These are phyloP conservation scores for Engystomops pustulosus DNA, from an alignment of 2,113 vertebrate species.

Conservation along the genomic window DNA sequence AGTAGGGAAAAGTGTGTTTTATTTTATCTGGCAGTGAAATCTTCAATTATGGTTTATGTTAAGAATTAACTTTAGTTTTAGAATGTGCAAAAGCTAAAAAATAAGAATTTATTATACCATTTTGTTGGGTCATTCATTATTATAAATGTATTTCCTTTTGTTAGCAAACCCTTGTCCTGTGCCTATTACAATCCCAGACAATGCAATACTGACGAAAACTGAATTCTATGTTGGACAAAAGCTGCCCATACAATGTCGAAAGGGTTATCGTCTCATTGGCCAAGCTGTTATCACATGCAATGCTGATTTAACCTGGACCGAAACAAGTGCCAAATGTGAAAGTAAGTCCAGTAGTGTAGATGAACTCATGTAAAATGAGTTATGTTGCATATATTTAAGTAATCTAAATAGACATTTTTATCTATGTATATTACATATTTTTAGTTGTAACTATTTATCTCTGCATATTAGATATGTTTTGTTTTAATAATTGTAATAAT, in stretches of 20 bases:
- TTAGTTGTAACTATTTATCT: no score
- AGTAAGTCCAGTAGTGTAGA: constrained; percentile 75
- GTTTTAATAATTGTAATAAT: no score
- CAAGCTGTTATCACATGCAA: constrained; percentile 82
- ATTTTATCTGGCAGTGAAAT: no score
- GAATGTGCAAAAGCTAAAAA: no score
- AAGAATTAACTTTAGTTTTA: no score
- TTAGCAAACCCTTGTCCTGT: constrained; percentile 88
- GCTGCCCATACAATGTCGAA: constrained; percentile 82
- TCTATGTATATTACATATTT: no score
- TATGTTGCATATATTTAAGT: no score
- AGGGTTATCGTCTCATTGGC: constrained; percentile 84
- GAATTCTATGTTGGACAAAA: constrained; percentile 87
- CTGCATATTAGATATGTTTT: no score
- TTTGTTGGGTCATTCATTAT: not conserved
- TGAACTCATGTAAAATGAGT: not conserved
- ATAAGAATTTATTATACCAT: not conserved
- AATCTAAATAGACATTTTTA: no score
- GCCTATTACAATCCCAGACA: constrained; percentile 85
- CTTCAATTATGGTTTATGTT: no score
- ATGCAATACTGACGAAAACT: constrained; percentile 73
- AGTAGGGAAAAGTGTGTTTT: no score
- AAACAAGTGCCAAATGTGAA: constrained; percentile 82
- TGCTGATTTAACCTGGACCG: constrained; percentile 89
- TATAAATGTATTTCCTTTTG: not conserved